phyloP scores from a whole-genome alignment of 1,140 invertebrate genomes.

The Orchestia grillus region DNA sequence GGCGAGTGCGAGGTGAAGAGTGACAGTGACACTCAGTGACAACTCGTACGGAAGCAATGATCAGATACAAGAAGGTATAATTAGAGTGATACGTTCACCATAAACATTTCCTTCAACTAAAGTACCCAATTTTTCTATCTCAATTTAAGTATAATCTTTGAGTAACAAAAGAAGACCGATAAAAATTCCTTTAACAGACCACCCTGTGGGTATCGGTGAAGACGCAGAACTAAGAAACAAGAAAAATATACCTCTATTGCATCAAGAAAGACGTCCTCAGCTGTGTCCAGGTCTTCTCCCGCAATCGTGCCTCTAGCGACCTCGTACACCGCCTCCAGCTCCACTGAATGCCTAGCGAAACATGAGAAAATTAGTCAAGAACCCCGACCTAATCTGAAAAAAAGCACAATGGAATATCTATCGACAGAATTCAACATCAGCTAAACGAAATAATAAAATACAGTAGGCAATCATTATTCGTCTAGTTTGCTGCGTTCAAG shows the following conservation, averaged over 20 bases:
- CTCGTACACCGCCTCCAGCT: constrained; percentile 32
- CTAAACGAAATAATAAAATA: background rate
- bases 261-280: constrained; percentile 28
- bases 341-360: constrained; percentile 23
- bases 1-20: no score
- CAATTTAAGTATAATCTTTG: background rate
- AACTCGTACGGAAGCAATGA: background rate
- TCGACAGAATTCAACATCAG: background rate
- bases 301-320: background rate
- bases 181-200: background rate
- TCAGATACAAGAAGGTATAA: background rate
- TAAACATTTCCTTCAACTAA: background rate
- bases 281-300: background rate
- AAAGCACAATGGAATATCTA: background rate
- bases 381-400: background rate
- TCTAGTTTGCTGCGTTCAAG: no score
- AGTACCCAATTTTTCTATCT: background rate
- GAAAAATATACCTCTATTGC: background rate
- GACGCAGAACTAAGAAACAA: background rate
- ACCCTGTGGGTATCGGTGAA: background rate
- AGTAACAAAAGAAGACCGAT: background rate
- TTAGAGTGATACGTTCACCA: background rate
- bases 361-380: background rate
- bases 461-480: no score
- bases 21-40: no score